phyloP scores from a whole-genome alignment of 2,888 invertebrate species.

The Pollenia angustigena region DNA sequence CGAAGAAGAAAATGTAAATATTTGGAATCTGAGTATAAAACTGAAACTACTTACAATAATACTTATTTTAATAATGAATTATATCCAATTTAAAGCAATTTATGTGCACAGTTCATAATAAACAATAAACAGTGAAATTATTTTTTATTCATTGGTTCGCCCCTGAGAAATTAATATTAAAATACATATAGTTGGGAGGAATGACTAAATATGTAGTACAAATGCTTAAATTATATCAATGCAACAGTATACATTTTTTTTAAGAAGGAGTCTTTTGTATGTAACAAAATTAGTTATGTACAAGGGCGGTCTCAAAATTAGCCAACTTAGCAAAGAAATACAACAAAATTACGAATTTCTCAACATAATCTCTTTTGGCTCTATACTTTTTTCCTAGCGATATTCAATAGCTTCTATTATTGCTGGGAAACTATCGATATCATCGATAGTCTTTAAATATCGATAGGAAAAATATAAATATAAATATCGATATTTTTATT shows the following conservation, averaged over 20 bases:
- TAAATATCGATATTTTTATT: too few relatives aligned
- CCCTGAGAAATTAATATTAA: slow-evolving; percentile 30
- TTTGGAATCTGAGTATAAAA: slow-evolving; percentile 31
- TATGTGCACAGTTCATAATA: slow-evolving; percentile 57
- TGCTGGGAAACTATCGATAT: too few relatives aligned
- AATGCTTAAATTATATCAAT: slow-evolving; percentile 5
- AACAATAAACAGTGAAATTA: slow-evolving; percentile 48
- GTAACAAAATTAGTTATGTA: background rate
- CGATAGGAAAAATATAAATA: too few relatives aligned
- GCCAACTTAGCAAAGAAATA: too few relatives aligned
- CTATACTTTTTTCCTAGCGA: too few relatives aligned
- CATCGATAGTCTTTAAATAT: too few relatives aligned
- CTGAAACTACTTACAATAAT: slow-evolving; percentile 44
- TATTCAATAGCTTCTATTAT: too few relatives aligned
- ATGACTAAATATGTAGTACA: slow-evolving; percentile 18
- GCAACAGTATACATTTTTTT: background rate
- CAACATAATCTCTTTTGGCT: too few relatives aligned
- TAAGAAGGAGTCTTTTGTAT: background rate
- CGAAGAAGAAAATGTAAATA: slow-evolving; percentile 15
- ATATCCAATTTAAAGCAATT: slow-evolving; percentile 63
- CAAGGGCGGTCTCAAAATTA: background rate
- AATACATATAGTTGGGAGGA: slow-evolving; percentile 9
- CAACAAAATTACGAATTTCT: too few relatives aligned
- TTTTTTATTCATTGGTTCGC: slow-evolving; percentile 33
- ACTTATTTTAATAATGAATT: slow-evolving; percentile 50